phyloP scores from a whole-genome alignment of 1,140 invertebrate genomes.

The Nilaparvata lugens region DNA sequence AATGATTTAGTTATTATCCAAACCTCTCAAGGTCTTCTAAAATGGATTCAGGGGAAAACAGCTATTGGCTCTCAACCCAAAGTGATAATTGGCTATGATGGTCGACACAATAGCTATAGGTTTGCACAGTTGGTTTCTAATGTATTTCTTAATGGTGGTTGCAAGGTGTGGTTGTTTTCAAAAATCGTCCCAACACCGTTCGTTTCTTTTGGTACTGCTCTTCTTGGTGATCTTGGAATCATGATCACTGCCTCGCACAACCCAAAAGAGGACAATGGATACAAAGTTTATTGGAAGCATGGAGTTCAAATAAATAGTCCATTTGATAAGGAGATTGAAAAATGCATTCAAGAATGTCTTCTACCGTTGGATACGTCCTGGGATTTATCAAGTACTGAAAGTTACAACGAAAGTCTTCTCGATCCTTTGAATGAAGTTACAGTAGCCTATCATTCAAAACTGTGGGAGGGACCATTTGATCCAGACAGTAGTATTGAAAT shows the following conservation, averaged over 20 bases:
- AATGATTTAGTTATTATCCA: conserved; percentile 98
- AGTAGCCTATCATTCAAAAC: conserved; percentile 52
- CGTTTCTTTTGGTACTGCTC: conserved; percentile 67
- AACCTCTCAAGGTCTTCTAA: conserved; percentile 84
- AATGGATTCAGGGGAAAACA: conserved; percentile 55
- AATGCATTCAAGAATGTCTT: conserved; percentile 67
- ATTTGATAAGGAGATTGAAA: conserved; percentile 80
- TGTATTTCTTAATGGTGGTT: conserved; percentile 66
- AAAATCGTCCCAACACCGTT: conserved; percentile 85
- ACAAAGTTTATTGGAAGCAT: conserved; percentile 96
- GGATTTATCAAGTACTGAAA: conserved; percentile 36
- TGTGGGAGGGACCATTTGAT: conserved; percentile 42
- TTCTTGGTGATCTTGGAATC: conserved; percentile 67
- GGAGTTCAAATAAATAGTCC: conserved; percentile 91
- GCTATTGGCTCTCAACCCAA: conserved; percentile 47
- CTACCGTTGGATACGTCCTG: conserved; percentile 58
- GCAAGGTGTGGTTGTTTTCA: conserved; percentile 78
- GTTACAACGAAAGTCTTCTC: conserved; percentile 33
- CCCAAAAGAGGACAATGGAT: conserved; percentile 98
- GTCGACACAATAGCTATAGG: conserved; percentile 85
- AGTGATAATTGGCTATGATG: conserved; percentile 91
- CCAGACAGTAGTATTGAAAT: conserved; percentile 60
- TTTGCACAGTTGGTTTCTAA: conserved; percentile 85
- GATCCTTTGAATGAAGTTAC: conserved; percentile 50
- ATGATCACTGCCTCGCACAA: conserved; percentile 99